Percentiles rank a stretch among this genome's conserved stretches.
phyloP scores from a whole-genome alignment of 2,113 vertebrate genomes.

The Coryphaenoides rupestris region DNA sequence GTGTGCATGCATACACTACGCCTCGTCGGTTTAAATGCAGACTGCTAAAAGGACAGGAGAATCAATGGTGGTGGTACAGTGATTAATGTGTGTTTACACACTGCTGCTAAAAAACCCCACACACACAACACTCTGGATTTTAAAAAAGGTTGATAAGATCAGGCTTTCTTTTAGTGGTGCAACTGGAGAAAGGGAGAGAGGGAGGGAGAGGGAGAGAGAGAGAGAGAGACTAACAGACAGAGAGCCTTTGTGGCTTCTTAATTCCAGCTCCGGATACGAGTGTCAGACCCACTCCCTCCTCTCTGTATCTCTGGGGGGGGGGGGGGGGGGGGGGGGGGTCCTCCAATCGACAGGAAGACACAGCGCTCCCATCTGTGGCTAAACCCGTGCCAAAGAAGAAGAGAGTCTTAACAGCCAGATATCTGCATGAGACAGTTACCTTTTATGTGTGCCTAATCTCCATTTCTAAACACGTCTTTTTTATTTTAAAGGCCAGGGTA shows the following conservation, averaged over 20 bases:
- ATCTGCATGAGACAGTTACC: conserved; percentile 41
- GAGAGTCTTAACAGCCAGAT: conserved; percentile 32
- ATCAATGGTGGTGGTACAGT: too few relatives aligned
- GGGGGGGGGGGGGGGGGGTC: conserved; percentile 40
- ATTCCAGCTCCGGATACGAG: conserved; percentile 34
- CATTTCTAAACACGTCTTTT: conserved; percentile 15
- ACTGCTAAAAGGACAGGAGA: too few relatives aligned
- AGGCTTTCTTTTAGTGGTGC: too few relatives aligned
- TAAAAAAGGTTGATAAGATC: too few relatives aligned
- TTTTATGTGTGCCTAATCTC: conserved; percentile 26
- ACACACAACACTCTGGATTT: too few relatives aligned
- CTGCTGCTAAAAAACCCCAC: too few relatives aligned
- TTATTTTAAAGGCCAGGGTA: conserved; percentile 7
- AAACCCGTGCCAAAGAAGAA: conserved; percentile 47
- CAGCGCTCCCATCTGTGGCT: conserved; percentile 55
- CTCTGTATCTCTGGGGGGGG: conserved; percentile 14
- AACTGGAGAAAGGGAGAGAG: neutral
- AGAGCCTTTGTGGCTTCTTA: conserved; percentile 24
- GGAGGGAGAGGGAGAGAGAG: conserved; percentile 11
- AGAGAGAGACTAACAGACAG: neutral
- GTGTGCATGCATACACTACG: too few relatives aligned
- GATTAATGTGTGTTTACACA: too few relatives aligned
- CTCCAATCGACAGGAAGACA: conserved; percentile 47
- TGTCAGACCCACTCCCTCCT: conserved; percentile 31
- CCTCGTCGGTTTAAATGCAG: too few relatives aligned